A percentile compares a stretch with the other conserved stretches of the same genome.
Evolutionary conservation across 2,888 invertebrate genomes (phyloP).

Genomic region (Maniola hyperantus): DNA sequence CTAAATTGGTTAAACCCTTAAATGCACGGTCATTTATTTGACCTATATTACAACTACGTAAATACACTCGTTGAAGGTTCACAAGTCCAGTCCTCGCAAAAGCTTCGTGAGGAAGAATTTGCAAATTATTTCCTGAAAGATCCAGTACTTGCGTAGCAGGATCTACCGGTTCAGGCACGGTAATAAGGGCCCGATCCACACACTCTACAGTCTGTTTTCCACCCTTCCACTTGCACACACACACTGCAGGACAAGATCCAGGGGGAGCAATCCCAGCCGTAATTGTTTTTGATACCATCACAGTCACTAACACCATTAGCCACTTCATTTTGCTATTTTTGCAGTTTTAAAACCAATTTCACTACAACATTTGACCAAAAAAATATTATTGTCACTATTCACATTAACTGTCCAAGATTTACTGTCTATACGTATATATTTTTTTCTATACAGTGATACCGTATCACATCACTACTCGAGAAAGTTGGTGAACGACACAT

Average conservation of each 20-base stretch:
- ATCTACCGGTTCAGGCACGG: constrained; percentile 93
- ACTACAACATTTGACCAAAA: constrained; percentile 59
- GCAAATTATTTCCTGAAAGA: constrained; percentile 93
- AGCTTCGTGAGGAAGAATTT: constrained; percentile 90
- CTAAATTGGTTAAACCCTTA: constrained; percentile 92
- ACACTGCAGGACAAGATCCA: constrained; percentile 88
- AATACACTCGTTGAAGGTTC: constrained; percentile 93
- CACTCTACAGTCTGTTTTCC: constrained; percentile 97
- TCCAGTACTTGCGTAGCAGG: constrained; percentile 95
- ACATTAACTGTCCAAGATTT: constrained; percentile 38
- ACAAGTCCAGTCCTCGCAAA: constrained; percentile 91
- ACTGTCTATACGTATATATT: constrained; percentile 48
- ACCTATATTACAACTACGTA: constrained; percentile 92
- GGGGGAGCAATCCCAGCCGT: constrained; percentile 75
- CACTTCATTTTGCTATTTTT: constrained; percentile 74
- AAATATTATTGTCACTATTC: constrained; percentile 50
- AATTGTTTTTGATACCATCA: constrained; percentile 71
- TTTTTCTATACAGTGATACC: constrained; percentile 64
- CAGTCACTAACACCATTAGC: constrained; percentile 73
- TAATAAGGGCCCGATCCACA: constrained; percentile 90
- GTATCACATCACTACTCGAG: constrained; percentile 82
- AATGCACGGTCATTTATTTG: constrained; percentile 93
- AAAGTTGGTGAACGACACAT: constrained; percentile 83
- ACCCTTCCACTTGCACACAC: constrained; percentile 96
- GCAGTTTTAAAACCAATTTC: constrained; percentile 42